Evolutionary conservation across 2,888 invertebrate genomes (phyloP).

Genomic region (Parasteatoda lunata): DNA sequence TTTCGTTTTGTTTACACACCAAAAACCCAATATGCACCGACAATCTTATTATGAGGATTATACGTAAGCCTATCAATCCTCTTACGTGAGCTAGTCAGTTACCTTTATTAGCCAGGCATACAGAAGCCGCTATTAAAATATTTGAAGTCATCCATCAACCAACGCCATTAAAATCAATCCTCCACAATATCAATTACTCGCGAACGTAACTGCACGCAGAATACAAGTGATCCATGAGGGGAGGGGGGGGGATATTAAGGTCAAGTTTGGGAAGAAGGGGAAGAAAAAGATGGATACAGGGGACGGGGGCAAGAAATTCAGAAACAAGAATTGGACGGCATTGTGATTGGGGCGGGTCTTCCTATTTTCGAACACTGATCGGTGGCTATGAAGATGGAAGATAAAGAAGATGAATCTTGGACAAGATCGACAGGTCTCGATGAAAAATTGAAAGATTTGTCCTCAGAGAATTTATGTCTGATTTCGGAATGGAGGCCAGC

Average conservation of each 20-base stretch:
- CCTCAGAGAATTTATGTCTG: not conserved
- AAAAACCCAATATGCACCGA: not conserved
- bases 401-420: not conserved
- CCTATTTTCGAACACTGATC: not conserved
- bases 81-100: not conserved
- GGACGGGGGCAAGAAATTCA: constrained; percentile 1
- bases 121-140: constrained; percentile 1
- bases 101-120: not conserved
- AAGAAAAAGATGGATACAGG: not conserved
- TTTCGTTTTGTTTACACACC: no score
- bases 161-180: constrained; percentile 10
- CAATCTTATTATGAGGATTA: not conserved
- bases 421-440: not conserved
- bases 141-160: not conserved
- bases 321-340: constrained; percentile 14
- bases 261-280: not conserved
- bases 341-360: not conserved
- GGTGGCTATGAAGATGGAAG: not conserved
- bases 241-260: not conserved
- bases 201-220: not conserved
- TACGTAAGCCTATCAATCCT: not conserved
- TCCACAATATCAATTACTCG: constrained; percentile 19
- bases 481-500: not conserved
- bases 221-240: not conserved
- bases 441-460: no score